phyloP scores from a whole-genome alignment of 2,113 vertebrate species.

The Sitta europaea region DNA sequence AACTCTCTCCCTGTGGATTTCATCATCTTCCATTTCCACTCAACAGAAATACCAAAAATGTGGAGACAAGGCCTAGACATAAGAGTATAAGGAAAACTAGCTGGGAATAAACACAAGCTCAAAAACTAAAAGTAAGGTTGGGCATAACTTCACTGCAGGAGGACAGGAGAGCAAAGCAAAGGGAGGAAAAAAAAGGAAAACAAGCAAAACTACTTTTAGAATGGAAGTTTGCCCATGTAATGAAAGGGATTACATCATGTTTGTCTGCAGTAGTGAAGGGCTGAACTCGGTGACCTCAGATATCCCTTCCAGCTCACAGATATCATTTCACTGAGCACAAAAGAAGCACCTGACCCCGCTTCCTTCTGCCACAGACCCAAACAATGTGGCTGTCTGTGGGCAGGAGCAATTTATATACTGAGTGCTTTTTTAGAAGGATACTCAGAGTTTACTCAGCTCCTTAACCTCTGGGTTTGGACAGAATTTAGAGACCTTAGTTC shows the following conservation, averaged over 20 bases:
- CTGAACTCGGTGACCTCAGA: slow-evolving; percentile 13
- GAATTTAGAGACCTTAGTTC: background rate
- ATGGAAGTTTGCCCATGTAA: slow-evolving; percentile 6
- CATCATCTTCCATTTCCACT: background rate
- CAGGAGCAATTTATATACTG: background rate
- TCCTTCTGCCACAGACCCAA: background rate
- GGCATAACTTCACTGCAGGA: background rate
- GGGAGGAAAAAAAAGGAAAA: background rate
- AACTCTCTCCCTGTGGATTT: background rate
- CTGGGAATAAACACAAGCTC: background rate
- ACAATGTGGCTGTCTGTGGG: background rate
- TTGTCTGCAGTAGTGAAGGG: slow-evolving; percentile 21
- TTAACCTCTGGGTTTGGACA: background rate
- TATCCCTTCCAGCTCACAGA: slow-evolving; percentile 22
- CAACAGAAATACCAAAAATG: background rate
- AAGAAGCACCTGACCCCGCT: slow-evolving; percentile 1
- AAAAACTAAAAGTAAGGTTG: background rate
- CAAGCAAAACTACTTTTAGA: slow-evolving; percentile 29
- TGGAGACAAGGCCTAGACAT: background rate
- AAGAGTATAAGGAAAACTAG: background rate
- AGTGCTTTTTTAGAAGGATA: background rate
- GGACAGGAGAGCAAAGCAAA: background rate
- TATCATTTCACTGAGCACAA: slow-evolving; percentile 16
- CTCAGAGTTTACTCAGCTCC: background rate
- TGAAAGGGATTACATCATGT: slow-evolving; percentile 23